Percentiles rank a stretch among this genome's conserved stretches.
Conservation (phyloP, 2,113 vertebrate genomes). For the Cacatua alba region DNA sequence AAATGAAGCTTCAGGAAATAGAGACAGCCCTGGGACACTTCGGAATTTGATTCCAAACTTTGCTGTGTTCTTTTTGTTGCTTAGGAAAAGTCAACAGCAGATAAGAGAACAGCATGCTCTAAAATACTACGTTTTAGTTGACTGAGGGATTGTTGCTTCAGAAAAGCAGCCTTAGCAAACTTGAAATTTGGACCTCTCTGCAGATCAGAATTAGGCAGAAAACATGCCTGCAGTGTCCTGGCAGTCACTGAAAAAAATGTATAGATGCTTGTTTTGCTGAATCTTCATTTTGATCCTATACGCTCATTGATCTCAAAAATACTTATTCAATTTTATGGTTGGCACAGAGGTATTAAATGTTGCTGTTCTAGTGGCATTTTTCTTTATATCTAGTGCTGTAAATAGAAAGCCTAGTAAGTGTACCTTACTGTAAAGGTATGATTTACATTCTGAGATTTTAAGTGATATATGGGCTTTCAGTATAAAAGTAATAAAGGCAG, state of each 20-base stretch:
- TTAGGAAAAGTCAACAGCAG: not conserved
- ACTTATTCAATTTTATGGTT: not conserved
- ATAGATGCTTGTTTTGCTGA: not conserved
- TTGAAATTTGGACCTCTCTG: not conserved
- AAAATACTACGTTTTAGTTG: not conserved
- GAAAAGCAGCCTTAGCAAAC: not conserved
- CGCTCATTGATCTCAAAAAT: not conserved
- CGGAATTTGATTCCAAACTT: not conserved
- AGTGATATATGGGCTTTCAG: not conserved
- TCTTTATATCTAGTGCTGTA: not conserved
- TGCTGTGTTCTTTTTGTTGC: not conserved
- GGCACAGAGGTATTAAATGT: not conserved
- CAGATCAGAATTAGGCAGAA: not conserved
- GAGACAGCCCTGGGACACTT: not conserved
- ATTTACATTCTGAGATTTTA: not conserved
- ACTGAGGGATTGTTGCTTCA: not conserved
- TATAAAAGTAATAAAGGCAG: not conserved
- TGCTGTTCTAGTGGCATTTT: not conserved
- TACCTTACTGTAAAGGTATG: not conserved
- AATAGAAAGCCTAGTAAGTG: not conserved
- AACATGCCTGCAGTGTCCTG: not conserved
- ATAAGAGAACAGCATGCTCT: not conserved
- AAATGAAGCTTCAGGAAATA: not conserved
- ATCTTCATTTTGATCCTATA: not conserved
- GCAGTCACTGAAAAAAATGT: not conserved